These are phyloP conservation scores for Eospalax fontanierii DNA, from an alignment of 2,797 vertebrate genomes.

Conservation along the genomic window DNA sequence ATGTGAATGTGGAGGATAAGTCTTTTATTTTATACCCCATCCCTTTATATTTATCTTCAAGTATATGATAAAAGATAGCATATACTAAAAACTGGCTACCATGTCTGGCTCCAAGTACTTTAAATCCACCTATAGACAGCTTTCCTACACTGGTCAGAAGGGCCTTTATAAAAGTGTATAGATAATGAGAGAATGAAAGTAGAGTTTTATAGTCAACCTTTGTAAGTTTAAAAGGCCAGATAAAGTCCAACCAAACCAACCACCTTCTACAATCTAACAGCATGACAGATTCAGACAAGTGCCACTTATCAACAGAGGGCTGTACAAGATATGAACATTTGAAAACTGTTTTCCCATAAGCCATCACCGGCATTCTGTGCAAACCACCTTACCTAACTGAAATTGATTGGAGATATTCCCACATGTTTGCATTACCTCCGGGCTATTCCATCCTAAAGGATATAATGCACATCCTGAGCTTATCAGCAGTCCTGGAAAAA, in stretches of 20 bases:
- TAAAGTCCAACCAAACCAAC: background rate
- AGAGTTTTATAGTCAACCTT: background rate
- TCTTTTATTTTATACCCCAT: background rate
- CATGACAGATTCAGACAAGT: constrained; percentile 4
- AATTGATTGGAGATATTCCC: constrained; percentile 88
- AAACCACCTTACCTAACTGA: constrained; percentile 86
- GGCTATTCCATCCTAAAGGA: constrained; percentile 88
- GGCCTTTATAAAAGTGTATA: background rate
- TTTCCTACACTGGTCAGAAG: background rate
- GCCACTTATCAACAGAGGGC: background rate
- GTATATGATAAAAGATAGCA: background rate
- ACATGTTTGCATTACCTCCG: constrained; percentile 87
- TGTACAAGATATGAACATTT: background rate
- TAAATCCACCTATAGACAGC: background rate
- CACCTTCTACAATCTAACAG: constrained; percentile 12
- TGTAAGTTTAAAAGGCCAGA: constrained; percentile 4
- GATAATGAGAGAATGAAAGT: background rate
- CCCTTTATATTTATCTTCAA: background rate
- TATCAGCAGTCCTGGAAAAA: constrained; percentile 86
- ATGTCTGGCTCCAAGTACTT: background rate
- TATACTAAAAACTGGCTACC: background rate
- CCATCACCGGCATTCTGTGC: background rate
- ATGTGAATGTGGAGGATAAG: background rate
- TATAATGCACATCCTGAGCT: constrained; percentile 88
- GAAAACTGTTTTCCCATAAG: constrained; percentile 34